Base-by-base conservation (phyloP, 1,140 invertebrate genomes). In the Drosophila cardini region DNA sequence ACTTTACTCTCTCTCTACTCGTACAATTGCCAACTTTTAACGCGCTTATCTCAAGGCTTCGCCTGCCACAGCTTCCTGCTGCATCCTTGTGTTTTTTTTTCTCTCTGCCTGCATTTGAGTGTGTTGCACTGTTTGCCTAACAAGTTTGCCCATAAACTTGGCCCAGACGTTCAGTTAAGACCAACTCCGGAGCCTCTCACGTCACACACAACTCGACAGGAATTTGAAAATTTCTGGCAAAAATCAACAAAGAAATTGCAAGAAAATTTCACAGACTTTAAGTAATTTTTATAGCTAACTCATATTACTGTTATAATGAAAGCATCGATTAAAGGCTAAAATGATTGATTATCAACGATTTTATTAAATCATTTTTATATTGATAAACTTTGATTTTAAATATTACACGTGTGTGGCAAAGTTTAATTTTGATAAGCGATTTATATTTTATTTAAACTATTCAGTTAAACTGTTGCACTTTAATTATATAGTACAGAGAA, bases 71-170 rank as follows among this genome's bases (percentile, higher is more conserved):
- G 32, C 48, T n/a, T 43, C 11, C 48, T 46, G 46, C 52, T 15
- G 34, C 56, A 34, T 48, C 58, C 57, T 50, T 26, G 21, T 26
- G 21, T 26, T 26, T 26, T 26, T 26, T 26, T 26, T 46, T 60
- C n/a, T 55, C 34, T 34, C 3, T 46, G 52, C 40, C 21, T 50
- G 36, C 38, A 11, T 50, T 34, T 21, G 50, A 52, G 50, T 63
- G 52, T 30, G 61, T 74, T 57, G 67, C 76, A 64, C 80, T 84
- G 80, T 83, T 84, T 84, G 80, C 80, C 68, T 84, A 83, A 84
- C 80, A 84, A 83, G 80, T 83, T 83, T 83, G 72, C 50, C 80
- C 76, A 69, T 83, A 83, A 83, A 83, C 69, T 65, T 80, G 72
- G 67, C 72, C 16, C 48, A 46, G 9, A 55, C 16, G 21, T 34